Evolutionary conservation across 2,113 vertebrate species (phyloP), one percentile per base, ranked within the genome.

Genomic region (Stigmatopora nigra): DNA sequence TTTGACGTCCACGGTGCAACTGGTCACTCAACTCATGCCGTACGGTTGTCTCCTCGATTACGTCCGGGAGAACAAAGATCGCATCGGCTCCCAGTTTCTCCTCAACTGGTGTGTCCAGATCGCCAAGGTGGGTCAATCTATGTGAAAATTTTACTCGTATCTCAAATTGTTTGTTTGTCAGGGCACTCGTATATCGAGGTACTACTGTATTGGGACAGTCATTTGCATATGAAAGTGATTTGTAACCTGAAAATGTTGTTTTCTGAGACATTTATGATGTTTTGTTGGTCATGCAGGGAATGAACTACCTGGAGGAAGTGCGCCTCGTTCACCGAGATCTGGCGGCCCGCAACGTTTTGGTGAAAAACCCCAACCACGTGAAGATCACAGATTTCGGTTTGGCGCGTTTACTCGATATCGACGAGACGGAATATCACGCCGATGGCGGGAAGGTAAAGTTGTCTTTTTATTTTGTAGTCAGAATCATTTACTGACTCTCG

Each of bases 31-130:
- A 86, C 93, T 99, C 53, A 99, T 99, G 97, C 96, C 97, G 2
- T 98, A 95, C 0, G 97, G 97, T 79, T 99, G 96, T 86, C 93
- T 99, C 13, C 87, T 99, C 16, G 96, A 99, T 80, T 97, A 98
- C 0, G 95, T 97, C 51, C 80, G 94, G 16, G 95, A 98, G 80
- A 95, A 98, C 88, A 94, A 94, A 16, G 95, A 96, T 70, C 90
- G 73, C 80, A 94, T 98, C 22, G 90, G 93, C 68, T 98, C 97
- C 48, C 96, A 96, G 87, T 94, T 91, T 76, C 91, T 98, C 67
- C 95, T 99, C 68, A 98, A 95, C 89, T 98, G 96, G 96, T 98
- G 96, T 89, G 94, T 98, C 88, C 96, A 99, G 91, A 99, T 98
- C 0, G 95, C 96, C 49, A 98, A 98, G 94, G 96, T 98, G 75